These are phyloP conservation scores for Entomyzon cyanotis DNA, from an alignment of 2,113 vertebrate genomes.

Conservation along the genomic window DNA sequence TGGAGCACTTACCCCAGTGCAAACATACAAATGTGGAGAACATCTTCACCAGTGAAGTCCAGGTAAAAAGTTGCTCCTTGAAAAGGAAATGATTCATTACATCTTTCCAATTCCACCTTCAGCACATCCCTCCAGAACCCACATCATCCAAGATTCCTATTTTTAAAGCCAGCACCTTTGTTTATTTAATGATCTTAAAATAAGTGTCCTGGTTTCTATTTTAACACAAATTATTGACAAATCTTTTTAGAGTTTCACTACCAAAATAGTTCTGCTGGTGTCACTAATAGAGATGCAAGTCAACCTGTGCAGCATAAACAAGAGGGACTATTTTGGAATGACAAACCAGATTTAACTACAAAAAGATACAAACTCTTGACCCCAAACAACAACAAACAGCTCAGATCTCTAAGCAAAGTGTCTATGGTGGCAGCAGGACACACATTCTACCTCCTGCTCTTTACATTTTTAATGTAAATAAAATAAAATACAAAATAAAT, in stretches of 20 bases:
- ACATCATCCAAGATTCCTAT: background rate
- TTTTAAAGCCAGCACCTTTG: background rate
- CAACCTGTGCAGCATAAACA: background rate
- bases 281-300: background rate
- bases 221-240: background rate
- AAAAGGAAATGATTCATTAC: background rate
- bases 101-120: background rate
- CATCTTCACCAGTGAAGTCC: slow-evolving; percentile 86
- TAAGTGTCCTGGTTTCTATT: background rate
- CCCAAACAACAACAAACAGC: background rate
- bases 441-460: background rate
- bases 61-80: slow-evolving; percentile 91
- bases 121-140: background rate
- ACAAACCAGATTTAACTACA: background rate
- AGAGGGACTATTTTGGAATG: background rate
- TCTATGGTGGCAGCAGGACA: background rate
- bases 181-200: background rate
- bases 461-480: background rate
- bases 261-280: background rate
- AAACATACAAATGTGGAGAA: slow-evolving; percentile 93
- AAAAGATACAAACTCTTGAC: background rate
- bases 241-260: background rate
- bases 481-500: background rate
- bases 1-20: slow-evolving; percentile 87
- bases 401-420: background rate